Evolutionary conservation across 2,797 vertebrate genomes (phyloP).

Genomic region (Falco novaeseelandiae): DNA sequence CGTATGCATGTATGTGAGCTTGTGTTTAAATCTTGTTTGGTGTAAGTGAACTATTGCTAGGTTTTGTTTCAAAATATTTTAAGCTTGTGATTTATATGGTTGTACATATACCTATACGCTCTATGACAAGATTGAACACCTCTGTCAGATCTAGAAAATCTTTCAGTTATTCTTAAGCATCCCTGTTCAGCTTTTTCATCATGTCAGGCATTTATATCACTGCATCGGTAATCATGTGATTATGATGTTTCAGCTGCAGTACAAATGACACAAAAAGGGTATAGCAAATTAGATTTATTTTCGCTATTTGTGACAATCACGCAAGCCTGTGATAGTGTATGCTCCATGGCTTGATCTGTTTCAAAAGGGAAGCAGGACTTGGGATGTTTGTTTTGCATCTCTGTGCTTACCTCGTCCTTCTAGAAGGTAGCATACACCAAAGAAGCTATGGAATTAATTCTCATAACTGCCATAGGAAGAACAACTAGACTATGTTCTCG

Average conservation of each 20-base stretch:
- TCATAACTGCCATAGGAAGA: not conserved
- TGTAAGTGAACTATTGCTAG: not conserved
- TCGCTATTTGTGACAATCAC: not conserved
- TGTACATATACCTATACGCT: not conserved
- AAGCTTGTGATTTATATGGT: not conserved
- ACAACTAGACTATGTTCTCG: not conserved
- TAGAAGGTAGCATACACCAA: not conserved
- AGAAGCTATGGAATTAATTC: not conserved
- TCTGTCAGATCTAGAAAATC: not conserved
- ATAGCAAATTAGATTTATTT: not conserved
- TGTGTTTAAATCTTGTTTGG: not conserved
- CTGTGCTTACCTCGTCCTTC: not conserved
- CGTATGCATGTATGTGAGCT: not conserved
- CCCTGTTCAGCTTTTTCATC: conserved; percentile 1
- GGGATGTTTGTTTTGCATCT: not conserved
- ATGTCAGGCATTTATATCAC: not conserved
- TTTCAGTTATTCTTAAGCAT: not conserved
- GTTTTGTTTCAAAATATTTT: not conserved
- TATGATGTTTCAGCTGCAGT: not conserved
- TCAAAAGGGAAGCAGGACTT: not conserved
- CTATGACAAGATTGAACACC: not conserved
- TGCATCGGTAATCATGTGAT: not conserved
- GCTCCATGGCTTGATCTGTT: not conserved
- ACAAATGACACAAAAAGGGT: not conserved
- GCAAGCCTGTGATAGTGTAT: not conserved